Conservation (phyloP, 1,140 invertebrate species). For the Micrasema minimum region DNA sequence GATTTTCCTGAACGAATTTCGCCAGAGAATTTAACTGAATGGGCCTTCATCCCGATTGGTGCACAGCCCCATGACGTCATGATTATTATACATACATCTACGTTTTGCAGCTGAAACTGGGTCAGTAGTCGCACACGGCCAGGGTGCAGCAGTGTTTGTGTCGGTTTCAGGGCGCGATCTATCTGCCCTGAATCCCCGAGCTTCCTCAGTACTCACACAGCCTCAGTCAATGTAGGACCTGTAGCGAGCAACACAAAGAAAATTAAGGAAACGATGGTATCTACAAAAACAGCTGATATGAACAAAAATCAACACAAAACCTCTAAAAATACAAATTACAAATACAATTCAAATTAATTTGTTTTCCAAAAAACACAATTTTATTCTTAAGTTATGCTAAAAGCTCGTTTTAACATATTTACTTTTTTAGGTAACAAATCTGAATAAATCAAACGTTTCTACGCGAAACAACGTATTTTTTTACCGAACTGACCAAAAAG, state of each 20-base stretch:
- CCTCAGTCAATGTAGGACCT: background rate
- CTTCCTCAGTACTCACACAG: background rate
- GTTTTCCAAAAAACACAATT: no score
- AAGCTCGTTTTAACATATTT: no score
- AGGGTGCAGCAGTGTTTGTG: background rate
- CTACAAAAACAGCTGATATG: no score
- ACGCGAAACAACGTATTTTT: no score
- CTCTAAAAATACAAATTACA: no score
- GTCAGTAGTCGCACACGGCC: slow-evolving; percentile 49
- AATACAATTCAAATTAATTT: no score
- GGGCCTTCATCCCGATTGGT: slow-evolving; percentile 59
- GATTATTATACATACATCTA: slow-evolving; percentile 42
- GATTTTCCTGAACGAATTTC: slow-evolving; percentile 53
- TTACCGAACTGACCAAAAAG: no score
- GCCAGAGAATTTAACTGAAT: slow-evolving; percentile 56
- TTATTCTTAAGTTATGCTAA: no score
- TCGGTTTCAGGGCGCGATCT: slow-evolving; percentile 15
- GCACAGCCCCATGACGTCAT: slow-evolving; percentile 60
- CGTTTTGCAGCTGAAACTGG: slow-evolving; percentile 48
- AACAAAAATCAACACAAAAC: no score
- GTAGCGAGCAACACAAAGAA: background rate
- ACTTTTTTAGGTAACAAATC: no score
- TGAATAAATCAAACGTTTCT: no score
- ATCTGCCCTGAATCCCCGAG: background rate
- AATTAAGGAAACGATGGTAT: no score